These are phyloP conservation scores for Oryzaephilus surinamensis DNA, from an alignment of 1,140 invertebrate species.

Conservation along the genomic window DNA sequence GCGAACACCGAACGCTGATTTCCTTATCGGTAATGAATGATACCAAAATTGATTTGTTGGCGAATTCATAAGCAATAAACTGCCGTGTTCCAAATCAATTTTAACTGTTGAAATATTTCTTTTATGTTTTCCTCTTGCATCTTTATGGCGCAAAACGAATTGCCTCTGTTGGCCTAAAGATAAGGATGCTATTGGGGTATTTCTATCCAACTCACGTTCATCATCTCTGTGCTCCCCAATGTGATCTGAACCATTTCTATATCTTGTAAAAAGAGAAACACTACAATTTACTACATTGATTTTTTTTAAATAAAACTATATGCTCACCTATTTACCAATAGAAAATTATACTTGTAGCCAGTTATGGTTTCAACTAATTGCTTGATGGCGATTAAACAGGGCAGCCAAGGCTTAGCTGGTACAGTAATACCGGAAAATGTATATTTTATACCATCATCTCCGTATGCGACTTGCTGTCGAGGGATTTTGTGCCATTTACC, in stretches of 20 bases:
- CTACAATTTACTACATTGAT: neutral
- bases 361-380: slow-evolving; percentile 43
- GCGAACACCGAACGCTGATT: slow-evolving; percentile 42
- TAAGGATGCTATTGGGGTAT: slow-evolving; percentile 55
- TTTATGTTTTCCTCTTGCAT: slow-evolving; percentile 39
- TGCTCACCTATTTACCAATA: slow-evolving; percentile 56
- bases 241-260: slow-evolving; percentile 56
- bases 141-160: slow-evolving; percentile 55
- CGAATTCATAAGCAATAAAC: slow-evolving; percentile 59
- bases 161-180: slow-evolving; percentile 54
- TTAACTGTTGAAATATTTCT: slow-evolving; percentile 42
- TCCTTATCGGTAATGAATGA: slow-evolving; percentile 54
- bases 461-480: slow-evolving; percentile 56
- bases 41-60: slow-evolving; percentile 64
- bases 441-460: slow-evolving; percentile 52
- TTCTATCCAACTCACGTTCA: slow-evolving; percentile 52
- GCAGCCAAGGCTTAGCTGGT: slow-evolving; percentile 52
- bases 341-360: slow-evolving; percentile 55
- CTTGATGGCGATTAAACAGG: slow-evolving; percentile 40
- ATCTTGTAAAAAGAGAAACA: slow-evolving; percentile 32
- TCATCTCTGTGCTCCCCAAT: slow-evolving; percentile 65
- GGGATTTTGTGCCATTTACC: slow-evolving; percentile 58
- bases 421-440: slow-evolving; percentile 53
- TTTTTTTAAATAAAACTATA: slow-evolving; percentile 1
- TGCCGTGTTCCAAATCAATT: slow-evolving; percentile 51